These are phyloP conservation scores for Falco rusticolus DNA, from an alignment of 2,797 vertebrate genomes.

Conservation along the genomic window DNA sequence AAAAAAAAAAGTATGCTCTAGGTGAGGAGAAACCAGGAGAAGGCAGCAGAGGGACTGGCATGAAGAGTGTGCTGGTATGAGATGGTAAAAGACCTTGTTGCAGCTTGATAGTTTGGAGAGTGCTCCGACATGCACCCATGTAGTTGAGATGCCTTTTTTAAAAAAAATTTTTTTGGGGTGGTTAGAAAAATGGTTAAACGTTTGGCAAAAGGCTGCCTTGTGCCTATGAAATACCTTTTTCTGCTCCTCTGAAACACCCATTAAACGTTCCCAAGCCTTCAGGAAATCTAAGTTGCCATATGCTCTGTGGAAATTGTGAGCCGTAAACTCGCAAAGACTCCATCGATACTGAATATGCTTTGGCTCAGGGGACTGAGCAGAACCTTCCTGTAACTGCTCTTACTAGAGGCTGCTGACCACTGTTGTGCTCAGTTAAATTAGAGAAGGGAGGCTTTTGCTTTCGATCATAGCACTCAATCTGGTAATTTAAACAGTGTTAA, in stretches of 20 bases:
- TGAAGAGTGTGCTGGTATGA: too few species aligned
- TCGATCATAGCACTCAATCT: rapidly evolving
- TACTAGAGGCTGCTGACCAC: not conserved
- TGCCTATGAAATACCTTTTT: not conserved
- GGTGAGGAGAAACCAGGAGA: too few species aligned
- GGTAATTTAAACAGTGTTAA: not conserved
- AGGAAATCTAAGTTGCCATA: not conserved
- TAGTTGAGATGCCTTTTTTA: not conserved
- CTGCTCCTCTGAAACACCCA: not conserved
- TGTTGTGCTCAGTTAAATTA: not conserved
- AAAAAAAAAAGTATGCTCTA: too few species aligned
- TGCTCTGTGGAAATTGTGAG: not conserved
- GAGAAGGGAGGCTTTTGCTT: not conserved
- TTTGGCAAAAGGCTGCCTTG: not conserved
- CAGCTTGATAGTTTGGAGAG: too few species aligned
- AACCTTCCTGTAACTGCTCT: not conserved
- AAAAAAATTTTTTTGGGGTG: too few species aligned
- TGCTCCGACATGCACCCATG: not conserved
- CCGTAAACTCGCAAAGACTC: not conserved
- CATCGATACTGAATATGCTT: not conserved
- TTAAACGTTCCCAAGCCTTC: not conserved
- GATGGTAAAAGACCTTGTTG: too few species aligned
- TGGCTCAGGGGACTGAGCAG: not conserved
- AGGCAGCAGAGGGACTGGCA: too few species aligned
- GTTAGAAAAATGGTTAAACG: not conserved